Percentiles rank a stretch among this genome's conserved stretches.
phyloP scores from a whole-genome alignment of 2,888 invertebrate genomes.

The Halocaridina rubra region DNA sequence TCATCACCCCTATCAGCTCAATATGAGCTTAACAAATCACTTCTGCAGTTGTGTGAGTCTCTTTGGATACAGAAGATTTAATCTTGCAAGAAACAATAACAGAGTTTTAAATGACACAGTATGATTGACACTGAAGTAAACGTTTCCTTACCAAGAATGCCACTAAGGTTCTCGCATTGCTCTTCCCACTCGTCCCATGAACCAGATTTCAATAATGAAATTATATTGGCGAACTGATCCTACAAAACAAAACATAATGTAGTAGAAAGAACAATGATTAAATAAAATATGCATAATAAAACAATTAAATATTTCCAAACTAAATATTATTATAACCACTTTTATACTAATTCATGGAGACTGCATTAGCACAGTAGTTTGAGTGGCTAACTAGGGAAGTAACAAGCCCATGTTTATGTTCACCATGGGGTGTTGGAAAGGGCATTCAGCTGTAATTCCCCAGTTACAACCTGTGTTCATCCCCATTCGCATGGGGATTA shows the following conservation, averaged over 20 bases:
- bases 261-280: neutral
- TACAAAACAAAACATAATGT: neutral
- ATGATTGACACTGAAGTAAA: neutral
- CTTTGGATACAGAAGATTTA: too few relatives aligned
- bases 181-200: neutral
- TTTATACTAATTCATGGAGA: too few relatives aligned
- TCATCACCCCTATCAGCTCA: too few relatives aligned
- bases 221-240: neutral
- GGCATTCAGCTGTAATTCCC: too few relatives aligned
- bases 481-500: too few relatives aligned
- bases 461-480: too few relatives aligned
- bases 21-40: too few relatives aligned
- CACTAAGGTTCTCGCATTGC: neutral
- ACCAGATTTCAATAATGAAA: neutral
- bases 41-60: too few relatives aligned
- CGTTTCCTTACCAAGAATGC: neutral
- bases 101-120: constrained; percentile 13
- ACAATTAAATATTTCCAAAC: neutral
- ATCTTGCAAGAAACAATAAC: neutral
- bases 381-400: too few relatives aligned
- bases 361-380: too few relatives aligned
- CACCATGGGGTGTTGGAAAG: too few relatives aligned
- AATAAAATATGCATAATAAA: neutral
- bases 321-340: neutral
- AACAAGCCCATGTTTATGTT: too few relatives aligned